phyloP scores from a whole-genome alignment of 2,888 invertebrate genomes.

The Orchesellides sinensis region DNA sequence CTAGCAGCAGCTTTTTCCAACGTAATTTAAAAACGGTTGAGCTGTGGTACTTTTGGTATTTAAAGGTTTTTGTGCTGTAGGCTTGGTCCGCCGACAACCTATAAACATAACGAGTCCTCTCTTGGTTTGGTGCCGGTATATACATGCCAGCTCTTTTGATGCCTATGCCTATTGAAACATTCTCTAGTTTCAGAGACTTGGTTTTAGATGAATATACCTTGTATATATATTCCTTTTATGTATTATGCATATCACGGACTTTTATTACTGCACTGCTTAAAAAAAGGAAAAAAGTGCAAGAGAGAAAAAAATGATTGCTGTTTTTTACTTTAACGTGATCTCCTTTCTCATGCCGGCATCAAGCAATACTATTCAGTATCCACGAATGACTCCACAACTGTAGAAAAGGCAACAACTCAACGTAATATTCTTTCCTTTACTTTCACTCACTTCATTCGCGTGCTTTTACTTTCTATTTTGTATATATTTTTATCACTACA shows the following conservation, averaged over 20 bases:
- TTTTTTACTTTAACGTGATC: neutral
- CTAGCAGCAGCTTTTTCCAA: too few species aligned
- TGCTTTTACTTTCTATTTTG: slow-evolving; percentile 2
- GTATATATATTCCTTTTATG: slow-evolving; percentile 30
- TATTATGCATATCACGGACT: slow-evolving; percentile 54
- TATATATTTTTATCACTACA: neutral
- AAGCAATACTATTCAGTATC: neutral
- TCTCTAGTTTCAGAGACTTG: too few species aligned
- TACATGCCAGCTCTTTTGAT: too few species aligned
- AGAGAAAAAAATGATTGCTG: slow-evolving; percentile 18
- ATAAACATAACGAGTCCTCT: too few species aligned
- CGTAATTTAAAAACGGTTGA: too few species aligned
- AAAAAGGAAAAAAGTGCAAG: slow-evolving; percentile 20
- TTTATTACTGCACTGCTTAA: neutral
- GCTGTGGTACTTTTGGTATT: too few species aligned
- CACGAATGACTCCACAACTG: neutral
- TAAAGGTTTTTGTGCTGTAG: too few species aligned
- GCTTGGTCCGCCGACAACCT: too few species aligned
- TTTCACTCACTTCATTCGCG: slow-evolving; percentile 30
- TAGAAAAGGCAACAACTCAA: slow-evolving; percentile 13
- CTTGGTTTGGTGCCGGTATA: too few species aligned
- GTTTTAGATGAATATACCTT: too few species aligned
- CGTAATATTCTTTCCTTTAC: slow-evolving; percentile 42
- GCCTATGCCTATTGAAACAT: too few species aligned
- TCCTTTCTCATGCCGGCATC: neutral